These are phyloP conservation scores for Blastomussa wellsi DNA, from an alignment of 92 coral and sea anemone species.

Conservation along the genomic window DNA sequence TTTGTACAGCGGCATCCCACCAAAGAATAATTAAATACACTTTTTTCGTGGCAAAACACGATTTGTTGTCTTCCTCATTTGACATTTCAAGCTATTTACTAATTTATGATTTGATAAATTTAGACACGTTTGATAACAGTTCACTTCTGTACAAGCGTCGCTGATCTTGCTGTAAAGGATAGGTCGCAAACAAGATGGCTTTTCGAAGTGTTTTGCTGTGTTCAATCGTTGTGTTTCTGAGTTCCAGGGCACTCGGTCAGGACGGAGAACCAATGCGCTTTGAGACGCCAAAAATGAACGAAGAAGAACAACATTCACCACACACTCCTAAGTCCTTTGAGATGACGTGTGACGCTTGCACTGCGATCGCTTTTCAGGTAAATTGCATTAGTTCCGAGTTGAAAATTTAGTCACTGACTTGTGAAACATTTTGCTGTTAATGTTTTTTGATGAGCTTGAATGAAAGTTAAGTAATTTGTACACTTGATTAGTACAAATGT, in stretches of 20 bases:
- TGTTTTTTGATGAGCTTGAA: not conserved
- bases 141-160: conserved; percentile 32
- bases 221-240: not conserved
- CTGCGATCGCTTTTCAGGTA: conserved; percentile 94
- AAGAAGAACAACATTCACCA: conserved; percentile 94
- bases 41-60: conserved; percentile 48
- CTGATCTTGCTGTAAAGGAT: not conserved
- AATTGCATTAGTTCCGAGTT: not conserved
- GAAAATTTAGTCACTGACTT: not conserved
- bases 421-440: not conserved
- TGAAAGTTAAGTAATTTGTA: too few relatives aligned
- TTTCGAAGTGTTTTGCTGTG: conserved; percentile 12
- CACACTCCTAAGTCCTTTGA: conserved; percentile 96
- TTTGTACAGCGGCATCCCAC: conserved; percentile 32
- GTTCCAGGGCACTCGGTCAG: conserved; percentile 1
- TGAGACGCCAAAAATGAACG: conserved; percentile 95
- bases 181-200: conserved; percentile 11
- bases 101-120: conserved; percentile 39
- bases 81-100: not conserved
- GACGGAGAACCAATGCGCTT: conserved; percentile 89
- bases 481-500: not conserved
- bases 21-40: not conserved
- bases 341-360: conserved; percentile 93
- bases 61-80: conserved; percentile 19
- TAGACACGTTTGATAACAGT: conserved; percentile 25